Evolutionary conservation across 1,140 invertebrate genomes (phyloP).

Genomic region (Sitophilus oryzae): DNA sequence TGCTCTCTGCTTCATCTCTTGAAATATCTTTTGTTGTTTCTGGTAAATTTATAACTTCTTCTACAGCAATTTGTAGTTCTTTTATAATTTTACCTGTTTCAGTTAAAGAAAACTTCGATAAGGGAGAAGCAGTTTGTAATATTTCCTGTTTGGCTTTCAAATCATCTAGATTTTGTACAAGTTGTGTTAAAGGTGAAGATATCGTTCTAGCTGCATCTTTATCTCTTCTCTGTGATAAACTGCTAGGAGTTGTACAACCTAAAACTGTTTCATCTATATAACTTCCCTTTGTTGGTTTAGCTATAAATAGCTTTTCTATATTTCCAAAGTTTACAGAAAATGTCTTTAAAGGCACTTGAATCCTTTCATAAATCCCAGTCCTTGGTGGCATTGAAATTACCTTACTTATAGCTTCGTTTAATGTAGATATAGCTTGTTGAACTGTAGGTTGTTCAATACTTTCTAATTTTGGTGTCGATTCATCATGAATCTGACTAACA

Average conservation of each 20-base stretch:
- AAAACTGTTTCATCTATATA: neutral
- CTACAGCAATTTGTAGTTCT: constrained; percentile 3
- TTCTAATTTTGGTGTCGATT: constrained; percentile 11
- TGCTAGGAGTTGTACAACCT: neutral
- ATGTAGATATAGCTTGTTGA: constrained; percentile 4
- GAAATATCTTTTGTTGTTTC: constrained; percentile 7
- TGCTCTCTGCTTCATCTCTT: constrained; percentile 1
- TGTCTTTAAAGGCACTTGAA: neutral
- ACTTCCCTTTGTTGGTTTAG: constrained; percentile 1
- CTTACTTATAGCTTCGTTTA: constrained; percentile 11
- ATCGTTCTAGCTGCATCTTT: neutral
- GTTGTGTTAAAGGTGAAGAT: neutral
- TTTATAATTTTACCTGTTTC: neutral
- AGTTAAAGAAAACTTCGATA: neutral
- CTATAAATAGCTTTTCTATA: too few relatives aligned
- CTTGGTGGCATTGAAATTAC: neutral
- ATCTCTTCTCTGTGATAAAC: neutral
- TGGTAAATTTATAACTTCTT: neutral
- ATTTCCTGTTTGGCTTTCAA: neutral
- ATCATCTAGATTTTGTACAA: neutral
- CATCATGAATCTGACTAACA: constrained; percentile 11
- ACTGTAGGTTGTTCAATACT: constrained; percentile 6
- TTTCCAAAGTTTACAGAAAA: constrained; percentile 6
- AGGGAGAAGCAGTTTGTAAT: neutral
- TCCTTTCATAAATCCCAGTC: neutral